Conservation (phyloP, 2,113 vertebrate genomes). For the Melanerpes formicivorus region DNA sequence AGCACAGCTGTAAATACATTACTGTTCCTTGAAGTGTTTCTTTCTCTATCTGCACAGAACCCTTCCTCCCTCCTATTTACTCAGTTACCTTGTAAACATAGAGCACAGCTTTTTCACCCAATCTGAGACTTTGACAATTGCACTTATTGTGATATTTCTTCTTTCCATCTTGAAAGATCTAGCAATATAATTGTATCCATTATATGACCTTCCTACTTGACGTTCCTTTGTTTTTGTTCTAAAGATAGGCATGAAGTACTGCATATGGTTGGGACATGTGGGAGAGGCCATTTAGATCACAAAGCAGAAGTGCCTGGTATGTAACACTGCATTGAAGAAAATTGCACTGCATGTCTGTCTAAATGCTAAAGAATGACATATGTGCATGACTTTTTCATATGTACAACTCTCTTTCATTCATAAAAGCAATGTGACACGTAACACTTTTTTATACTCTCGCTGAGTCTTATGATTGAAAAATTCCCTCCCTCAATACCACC, state of each 20-base stretch:
- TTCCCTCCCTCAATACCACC: fast-evolving
- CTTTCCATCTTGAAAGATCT: neutral
- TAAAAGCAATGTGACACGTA: neutral
- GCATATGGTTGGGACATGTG: neutral
- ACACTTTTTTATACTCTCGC: neutral
- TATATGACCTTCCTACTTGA: neutral
- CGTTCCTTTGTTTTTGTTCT: neutral
- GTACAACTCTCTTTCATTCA: neutral
- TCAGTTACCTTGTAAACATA: neutral
- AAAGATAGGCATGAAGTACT: neutral
- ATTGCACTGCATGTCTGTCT: neutral
- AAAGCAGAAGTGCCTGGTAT: neutral
- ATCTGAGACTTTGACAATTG: neutral
- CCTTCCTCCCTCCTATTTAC: neutral
- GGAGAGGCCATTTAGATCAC: neutral
- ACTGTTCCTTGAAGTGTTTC: neutral
- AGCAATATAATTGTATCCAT: neutral
- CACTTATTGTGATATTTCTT: neutral
- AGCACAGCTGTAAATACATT: neutral
- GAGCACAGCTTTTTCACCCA: neutral
- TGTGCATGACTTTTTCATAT: neutral
- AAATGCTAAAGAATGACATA: neutral
- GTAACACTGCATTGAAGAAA: neutral
- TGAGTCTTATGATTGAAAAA: neutral
- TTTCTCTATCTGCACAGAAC: neutral